Conservation (phyloP, 1,140 invertebrate genomes). For the Neuroterus valhalla region DNA sequence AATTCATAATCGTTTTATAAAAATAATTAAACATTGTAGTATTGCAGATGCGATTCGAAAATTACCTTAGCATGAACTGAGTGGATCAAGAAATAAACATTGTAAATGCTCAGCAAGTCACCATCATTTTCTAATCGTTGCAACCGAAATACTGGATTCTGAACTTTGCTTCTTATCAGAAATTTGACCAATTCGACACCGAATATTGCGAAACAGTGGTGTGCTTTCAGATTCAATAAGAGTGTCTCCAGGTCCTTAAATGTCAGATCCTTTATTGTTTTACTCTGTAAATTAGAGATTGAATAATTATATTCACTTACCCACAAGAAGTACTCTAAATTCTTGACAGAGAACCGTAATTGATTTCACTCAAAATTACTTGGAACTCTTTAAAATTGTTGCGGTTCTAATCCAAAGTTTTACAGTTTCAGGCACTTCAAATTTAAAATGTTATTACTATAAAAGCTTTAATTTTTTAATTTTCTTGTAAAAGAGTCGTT, state of each 20-base stretch:
- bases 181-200: background rate
- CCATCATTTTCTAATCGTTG: background rate
- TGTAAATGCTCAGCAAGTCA: background rate
- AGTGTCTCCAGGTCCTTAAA: background rate
- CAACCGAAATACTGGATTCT: background rate
- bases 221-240: background rate
- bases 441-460: no score
- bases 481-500: no score
- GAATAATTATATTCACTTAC: background rate
- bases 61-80: background rate
- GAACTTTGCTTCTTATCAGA: background rate
- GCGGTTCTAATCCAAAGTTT: no score
- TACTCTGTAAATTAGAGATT: background rate
- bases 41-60: background rate
- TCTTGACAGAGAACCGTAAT: no score
- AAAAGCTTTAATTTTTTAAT: no score
- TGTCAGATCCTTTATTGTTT: background rate
- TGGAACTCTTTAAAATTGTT: no score
- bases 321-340: background rate
- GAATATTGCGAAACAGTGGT: background rate
- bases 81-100: slow-evolving; percentile 1
- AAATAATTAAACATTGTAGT: no score
- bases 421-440: no score
- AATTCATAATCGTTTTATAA: background rate
- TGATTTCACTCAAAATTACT: no score